Conservation (phyloP, 1,140 invertebrate species). For the Macrobrachium nipponense region DNA sequence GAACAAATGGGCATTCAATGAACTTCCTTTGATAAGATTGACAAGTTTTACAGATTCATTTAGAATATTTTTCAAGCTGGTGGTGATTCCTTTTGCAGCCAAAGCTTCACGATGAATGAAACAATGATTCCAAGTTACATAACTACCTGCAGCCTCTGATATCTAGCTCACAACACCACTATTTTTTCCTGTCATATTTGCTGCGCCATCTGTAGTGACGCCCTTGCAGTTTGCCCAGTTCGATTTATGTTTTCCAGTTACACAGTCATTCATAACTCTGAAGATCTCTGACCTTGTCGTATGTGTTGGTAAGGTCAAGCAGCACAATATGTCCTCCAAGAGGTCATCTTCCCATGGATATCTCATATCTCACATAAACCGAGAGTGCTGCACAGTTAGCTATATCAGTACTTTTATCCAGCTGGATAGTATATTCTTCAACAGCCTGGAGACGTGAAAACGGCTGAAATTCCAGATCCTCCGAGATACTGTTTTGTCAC, state of each 20-base stretch:
- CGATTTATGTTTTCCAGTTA: conserved; percentile 34
- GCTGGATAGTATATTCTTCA: conserved; percentile 35
- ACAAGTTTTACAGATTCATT: too few species aligned
- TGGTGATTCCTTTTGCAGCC: too few species aligned
- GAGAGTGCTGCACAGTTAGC: conserved; percentile 16
- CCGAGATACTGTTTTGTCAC: conserved; percentile 25
- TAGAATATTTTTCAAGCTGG: too few species aligned
- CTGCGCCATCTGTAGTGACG: conserved; percentile 32
- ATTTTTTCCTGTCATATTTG: conserved; percentile 32
- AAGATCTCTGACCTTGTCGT: conserved; percentile 11
- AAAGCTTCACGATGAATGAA: too few species aligned
- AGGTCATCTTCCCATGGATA: too few species aligned
- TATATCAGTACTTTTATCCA: conserved; percentile 35
- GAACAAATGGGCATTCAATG: too few species aligned
- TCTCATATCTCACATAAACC: conserved; percentile 13
- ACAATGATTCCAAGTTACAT: too few species aligned
- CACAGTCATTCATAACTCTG: conserved; percentile 39
- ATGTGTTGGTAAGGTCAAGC: conserved; percentile 28
- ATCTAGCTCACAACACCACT: conserved; percentile 22
- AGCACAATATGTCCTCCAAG: conserved; percentile 21
- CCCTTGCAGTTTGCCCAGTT: conserved; percentile 30
- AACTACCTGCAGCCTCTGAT: too few species aligned
- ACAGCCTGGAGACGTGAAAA: too few species aligned
- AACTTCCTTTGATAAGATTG: too few species aligned
- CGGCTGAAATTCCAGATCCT: too few species aligned